Conservation (phyloP, 2,888 invertebrate species). For the Pterostichus madidus region DNA sequence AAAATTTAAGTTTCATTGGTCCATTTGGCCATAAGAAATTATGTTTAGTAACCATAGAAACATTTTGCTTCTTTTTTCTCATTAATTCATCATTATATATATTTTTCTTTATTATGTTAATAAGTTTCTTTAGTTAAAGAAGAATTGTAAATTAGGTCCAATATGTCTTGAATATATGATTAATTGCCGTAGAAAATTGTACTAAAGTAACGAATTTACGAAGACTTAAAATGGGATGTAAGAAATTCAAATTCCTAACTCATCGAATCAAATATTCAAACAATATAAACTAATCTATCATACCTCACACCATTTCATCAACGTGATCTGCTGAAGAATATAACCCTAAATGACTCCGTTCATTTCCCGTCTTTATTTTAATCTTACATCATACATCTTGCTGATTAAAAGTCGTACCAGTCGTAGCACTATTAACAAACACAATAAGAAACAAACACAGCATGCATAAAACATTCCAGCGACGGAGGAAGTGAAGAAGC, state of each 20-base stretch:
- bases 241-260: neutral
- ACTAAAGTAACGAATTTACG: neutral
- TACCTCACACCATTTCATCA: neutral
- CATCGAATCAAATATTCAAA: neutral
- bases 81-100: too few relatives aligned
- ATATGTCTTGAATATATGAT: neutral
- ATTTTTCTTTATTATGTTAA: too few relatives aligned
- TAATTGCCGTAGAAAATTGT: neutral
- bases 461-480: constrained; percentile 31
- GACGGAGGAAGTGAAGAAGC: neutral
- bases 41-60: too few relatives aligned
- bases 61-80: too few relatives aligned
- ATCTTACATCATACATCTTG: constrained; percentile 29
- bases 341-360: neutral
- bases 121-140: too few relatives aligned
- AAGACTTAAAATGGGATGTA: neutral
- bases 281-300: neutral
- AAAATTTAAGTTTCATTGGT: too few relatives aligned
- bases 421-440: constrained; percentile 34
- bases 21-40: too few relatives aligned
- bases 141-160: too few relatives aligned
- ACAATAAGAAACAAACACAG: constrained; percentile 39
- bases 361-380: constrained; percentile 40
- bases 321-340: neutral
- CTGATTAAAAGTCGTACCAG: constrained; percentile 40